phyloP scores from a whole-genome alignment of 2,113 vertebrate genomes.

The Nycticorax nycticorax region DNA sequence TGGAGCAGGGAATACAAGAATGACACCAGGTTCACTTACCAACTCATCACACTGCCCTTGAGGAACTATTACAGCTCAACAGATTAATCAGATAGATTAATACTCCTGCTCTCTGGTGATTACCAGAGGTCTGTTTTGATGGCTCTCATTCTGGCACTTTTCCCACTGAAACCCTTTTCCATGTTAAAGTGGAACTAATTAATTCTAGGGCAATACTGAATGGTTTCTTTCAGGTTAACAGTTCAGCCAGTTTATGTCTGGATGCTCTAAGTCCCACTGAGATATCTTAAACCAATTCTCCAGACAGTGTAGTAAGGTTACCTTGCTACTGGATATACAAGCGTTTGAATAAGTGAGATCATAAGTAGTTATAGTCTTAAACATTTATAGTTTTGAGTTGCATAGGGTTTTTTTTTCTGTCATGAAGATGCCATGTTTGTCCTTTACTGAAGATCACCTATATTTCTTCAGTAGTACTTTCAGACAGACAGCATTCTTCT shows the following conservation, averaged over 20 bases:
- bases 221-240: constrained; percentile 47
- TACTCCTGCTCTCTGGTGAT: constrained; percentile 51
- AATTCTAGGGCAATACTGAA: constrained; percentile 57
- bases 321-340: neutral
- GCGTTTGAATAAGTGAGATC: neutral
- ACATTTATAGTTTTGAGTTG: neutral
- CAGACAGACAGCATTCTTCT: neutral
- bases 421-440: neutral
- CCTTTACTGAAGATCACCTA: neutral
- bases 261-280: neutral
- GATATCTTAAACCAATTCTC: constrained; percentile 4
- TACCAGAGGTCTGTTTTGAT: constrained; percentile 55
- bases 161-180: constrained; percentile 49
- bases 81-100: constrained; percentile 63
- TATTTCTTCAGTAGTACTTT: constrained; percentile 6
- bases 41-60: constrained; percentile 40
- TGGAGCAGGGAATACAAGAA: neutral
- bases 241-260: constrained; percentile 26
- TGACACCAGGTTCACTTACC: neutral
- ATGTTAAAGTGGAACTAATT: constrained; percentile 62
- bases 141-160: constrained; percentile 36
- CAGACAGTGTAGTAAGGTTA: neutral
- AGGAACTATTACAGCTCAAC: constrained; percentile 46
- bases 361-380: neutral
- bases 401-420: neutral